A percentile compares a stretch with the other conserved stretches of the same genome.
phyloP scores from a whole-genome alignment of 2,113 vertebrate species.

The Hippocampus barbouri region DNA sequence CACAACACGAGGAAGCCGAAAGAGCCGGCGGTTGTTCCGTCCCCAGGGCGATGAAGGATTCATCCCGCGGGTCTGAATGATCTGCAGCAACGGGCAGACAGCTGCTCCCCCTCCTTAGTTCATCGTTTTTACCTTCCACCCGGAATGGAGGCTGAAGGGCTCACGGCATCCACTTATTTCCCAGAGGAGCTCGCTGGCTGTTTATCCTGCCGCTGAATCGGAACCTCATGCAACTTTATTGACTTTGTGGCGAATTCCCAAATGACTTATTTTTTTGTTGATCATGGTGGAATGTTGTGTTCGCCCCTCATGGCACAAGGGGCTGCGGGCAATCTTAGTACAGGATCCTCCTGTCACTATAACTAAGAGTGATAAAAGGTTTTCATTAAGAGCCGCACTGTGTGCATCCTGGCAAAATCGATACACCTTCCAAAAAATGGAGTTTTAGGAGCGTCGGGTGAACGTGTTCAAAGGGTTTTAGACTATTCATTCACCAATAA shows the following conservation, averaged over 20 bases:
- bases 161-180: conserved; percentile 54
- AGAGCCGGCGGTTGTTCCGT: conserved; percentile 39
- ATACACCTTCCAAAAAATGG: neutral
- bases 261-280: conserved; percentile 23
- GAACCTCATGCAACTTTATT: conserved; percentile 33
- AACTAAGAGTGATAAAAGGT: conserved; percentile 1
- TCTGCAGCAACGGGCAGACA: conserved; percentile 45
- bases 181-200: conserved; percentile 44
- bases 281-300: conserved; percentile 11
- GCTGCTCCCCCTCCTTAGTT: conserved; percentile 55
- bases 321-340: conserved; percentile 5
- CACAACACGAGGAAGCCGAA: conserved; percentile 33
- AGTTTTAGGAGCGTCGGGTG: neutral
- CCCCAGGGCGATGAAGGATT: conserved; percentile 65
- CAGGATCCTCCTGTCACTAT: conserved; percentile 7
- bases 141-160: conserved; percentile 62
- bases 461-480: conserved; percentile 3
- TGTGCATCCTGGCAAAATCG: neutral
- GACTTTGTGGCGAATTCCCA: conserved; percentile 34
- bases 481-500: neutral
- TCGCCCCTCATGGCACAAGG: neutral
- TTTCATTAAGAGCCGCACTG: neutral
- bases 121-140: conserved; percentile 63
- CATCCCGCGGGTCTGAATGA: conserved; percentile 29
- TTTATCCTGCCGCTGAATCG: conserved; percentile 19